Conservation (phyloP, 2,888 invertebrate genomes). For the Saturnia pavonia region DNA sequence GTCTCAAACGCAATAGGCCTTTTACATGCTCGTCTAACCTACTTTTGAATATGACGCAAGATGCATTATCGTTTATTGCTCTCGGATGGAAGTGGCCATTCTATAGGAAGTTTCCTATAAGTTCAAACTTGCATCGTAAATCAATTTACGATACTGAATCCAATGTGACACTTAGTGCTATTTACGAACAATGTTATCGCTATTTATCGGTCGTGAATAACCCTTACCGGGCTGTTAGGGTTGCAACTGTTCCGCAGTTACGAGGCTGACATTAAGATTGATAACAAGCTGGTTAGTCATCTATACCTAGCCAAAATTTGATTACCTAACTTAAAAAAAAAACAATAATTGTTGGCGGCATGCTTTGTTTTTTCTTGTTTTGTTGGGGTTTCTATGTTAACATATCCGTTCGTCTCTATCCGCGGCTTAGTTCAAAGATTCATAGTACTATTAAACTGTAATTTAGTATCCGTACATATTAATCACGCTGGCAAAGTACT, state of each 20-base stretch:
- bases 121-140: background rate
- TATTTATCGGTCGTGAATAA: conserved; percentile 15
- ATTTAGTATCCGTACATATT: too few relatives aligned
- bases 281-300: background rate
- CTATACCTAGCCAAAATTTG: background rate
- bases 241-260: background rate
- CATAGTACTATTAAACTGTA: background rate
- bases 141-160: background rate
- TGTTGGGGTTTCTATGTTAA: background rate
- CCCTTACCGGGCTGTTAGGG: background rate
- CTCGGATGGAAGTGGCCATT: too few relatives aligned
- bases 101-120: background rate
- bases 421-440: too few relatives aligned
- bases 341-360: background rate
- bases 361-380: background rate
- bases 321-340: background rate
- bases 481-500: too few relatives aligned
- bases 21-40: too few relatives aligned
- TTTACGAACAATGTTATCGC: conserved; percentile 17
- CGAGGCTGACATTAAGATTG: background rate
- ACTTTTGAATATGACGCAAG: too few relatives aligned
- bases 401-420: too few relatives aligned
- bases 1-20: too few relatives aligned
- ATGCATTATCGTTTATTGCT: too few relatives aligned
- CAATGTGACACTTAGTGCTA: conserved; percentile 12